Base-by-base conservation (phyloP, 1,140 invertebrate species). In the Hydropsyche tenuis region DNA sequence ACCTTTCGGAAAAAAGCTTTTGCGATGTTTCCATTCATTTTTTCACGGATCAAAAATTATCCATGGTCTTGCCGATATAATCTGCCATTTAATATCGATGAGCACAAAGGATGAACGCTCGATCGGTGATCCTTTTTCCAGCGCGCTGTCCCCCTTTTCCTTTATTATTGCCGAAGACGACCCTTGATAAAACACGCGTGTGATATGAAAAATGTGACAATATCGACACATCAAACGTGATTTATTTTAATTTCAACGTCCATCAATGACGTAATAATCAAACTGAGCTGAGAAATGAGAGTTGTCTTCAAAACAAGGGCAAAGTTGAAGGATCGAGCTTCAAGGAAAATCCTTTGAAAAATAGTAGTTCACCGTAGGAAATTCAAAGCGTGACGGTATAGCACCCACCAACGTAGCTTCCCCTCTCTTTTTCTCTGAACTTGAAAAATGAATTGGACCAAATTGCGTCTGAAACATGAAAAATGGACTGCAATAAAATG, bases 401-500 rank as follows among this genome's bases (percentile, higher is more conserved):
- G 22, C 30, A 51, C 62, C 42, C 12, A 45, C 65, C 16, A n/a
- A n/a, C n/a, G n/a, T 37, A 3, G 30, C 3, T 37, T 37, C 63
- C 20, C 51, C 23, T 64, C 46, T 14, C 69, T n/a, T 23, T 37
- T 37, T 25, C 42, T 56, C 42, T 77, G 75, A 77, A 77, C 75
- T 77, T 77, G 75, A 77, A 77, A 77, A 77, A 77, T 77, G 75
- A 77, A 77, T 77, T 74, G 75, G 71, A 73, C 60, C 75, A 77
- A 77, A 77, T 77, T 77, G 75, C 73, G 45, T 77, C 69, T 73
- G 75, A 60, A 74, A 73, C 75, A 72, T 77, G 75, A 77, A 77
- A 77, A 77, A 77, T 77, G 72, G 63, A 30, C 42, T 51, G 69
- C 69, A 77, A 77, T 77, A 74, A 77, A 77, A 14, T 11, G 23